Evolutionary conservation across 1,140 invertebrate genomes (phyloP), one percentile per base, ranked within the genome.

Genomic region (Physella acuta): DNA sequence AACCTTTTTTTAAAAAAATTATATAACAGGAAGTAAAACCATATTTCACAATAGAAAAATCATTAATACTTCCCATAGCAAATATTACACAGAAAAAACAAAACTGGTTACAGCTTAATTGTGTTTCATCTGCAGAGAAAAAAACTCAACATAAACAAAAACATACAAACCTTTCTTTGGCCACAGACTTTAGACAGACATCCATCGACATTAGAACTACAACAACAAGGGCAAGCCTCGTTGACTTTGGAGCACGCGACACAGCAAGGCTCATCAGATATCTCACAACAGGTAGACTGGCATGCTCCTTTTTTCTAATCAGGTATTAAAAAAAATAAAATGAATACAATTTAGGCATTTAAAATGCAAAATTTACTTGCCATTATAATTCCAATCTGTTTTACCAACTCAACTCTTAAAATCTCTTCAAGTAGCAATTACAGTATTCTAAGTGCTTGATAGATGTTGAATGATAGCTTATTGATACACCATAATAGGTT

Each of bases 191-290:
- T 52, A 24, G 39, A 51, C 62, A 64, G 44, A 53, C 62, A 64
- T 30, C 44, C 28, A 28, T 64, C 62, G 28, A 49, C 28, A 53
- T 24, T 52, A 49, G 44, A 24, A 2, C 5, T n/a, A 30, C 62
- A 64, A n/a, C 62, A 64, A 30, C 62, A 64, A 34, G 62, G 62
- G 26, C 62, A 64, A 17, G 62, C 62, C 26, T 49, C 44, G 20
- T 20, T 52, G 1, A 64, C 5, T 30, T 24, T 8, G 8, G 24
- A 5, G 24, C 53, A 55, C 5, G 11, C 20, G 24, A 8, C 24
- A 55, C 28, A 30, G 24, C 8, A 14, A 55, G 8, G 24, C 8
- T 24, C 8, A 11, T 30, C 53, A 14, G 5, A 8, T 8, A 5
- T 24, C 24, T 24, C 8, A 55, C 20, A 55, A 24, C 53, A 55